Base-by-base conservation (phyloP, 2,888 invertebrate genomes). In the Nudaria mundana region DNA sequence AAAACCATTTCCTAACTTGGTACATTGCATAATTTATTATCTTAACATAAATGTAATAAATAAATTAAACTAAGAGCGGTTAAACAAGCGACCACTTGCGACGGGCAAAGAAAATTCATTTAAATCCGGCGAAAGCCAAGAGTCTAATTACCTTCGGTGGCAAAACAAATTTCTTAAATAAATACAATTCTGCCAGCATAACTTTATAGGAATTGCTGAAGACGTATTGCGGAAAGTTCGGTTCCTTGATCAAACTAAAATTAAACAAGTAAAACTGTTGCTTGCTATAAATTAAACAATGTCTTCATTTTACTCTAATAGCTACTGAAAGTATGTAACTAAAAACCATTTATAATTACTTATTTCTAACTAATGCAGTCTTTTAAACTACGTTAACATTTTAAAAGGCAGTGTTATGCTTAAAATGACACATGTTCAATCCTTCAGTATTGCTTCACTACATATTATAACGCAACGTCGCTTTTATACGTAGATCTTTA, bases 21-120 rank as follows among this genome's bases (percentile, higher is more conserved):
- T n/a, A n/a, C n/a, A n/a, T n/a, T n/a, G n/a, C n/a, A 55, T 54
- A 45, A 52, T 66, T 66, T 68, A 66, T 55, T 66, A 34, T 48
- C 62, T 63, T 67, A 66, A 52, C 40, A 49, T 60, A 59, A 56
- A 42, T 54, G 54, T 55, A 70, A 67, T 69, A 67, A 71, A 65
- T 70, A 59, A 66, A 62, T 59, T 56, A 63, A 57, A 32, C 55
- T 60, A 57, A 40, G 45, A 43, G 40, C 49, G 40, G 34, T 48
- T 47, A 37, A 53, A 39, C 44, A 47, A 41, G 39, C 44, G 35
- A 52, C 54, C 52, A 57, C 49, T 49, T 40, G 50, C 46, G 52
- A 52, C 54, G 53, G 56, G 49, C 51, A 37, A 37, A 23, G 37
- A 39, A 60, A 62, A 60, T 50, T 57, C 52, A 62, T 65, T 63